Evolutionary conservation across 2,888 invertebrate species (phyloP), one percentile per base, ranked within the genome.

Genomic region (Scaptomyza cyrtandrae): DNA sequence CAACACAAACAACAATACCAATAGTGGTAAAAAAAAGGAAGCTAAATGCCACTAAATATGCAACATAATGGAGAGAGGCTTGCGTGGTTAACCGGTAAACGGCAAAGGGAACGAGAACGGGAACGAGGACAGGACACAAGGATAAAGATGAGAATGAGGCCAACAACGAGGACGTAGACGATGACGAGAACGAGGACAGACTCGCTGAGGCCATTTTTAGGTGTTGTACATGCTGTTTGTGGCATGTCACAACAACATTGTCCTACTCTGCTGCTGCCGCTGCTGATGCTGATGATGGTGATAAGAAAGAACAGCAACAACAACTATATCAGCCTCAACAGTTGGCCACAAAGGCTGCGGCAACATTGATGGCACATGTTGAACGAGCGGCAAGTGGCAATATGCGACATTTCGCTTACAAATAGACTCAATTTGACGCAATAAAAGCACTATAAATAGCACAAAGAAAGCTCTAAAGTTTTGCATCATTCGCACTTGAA

Each of bases 31-130:
- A 37, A 61, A 46, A 65, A 59, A 55, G 75, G 63, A 66, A 76
- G 70, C 69, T 71, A 75, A 80, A 80, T 78, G 79, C 80, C 83
- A 85, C 83, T 75, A 79, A 85, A 85, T 79, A 80, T 76, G 84
- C 86, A 81, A 76, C 74, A 80, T 69, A 78, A 83, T 71, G 71
- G 14, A 14, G 45, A 66, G 67, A 35, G 61, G 58, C 49, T 53
- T 60, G 43, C 54, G 50, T 45, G 71, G 59, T 44, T 53, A 60
- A 65, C 35, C 55, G 43, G 41, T 13, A 44, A 55, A 48, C 48
- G 52, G 52, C 14, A 4, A 35, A 10, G 19, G 37, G 24, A 33
- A 29, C 9, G 29, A 27, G 56, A 31, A 41, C 31, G 27, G 35
- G 24, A 11, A 53, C 37, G 24, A 41, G 48, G 16, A 53, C 33